Base-by-base conservation (phyloP, 2,888 invertebrate genomes). In the Mechanitis mazaeus region DNA sequence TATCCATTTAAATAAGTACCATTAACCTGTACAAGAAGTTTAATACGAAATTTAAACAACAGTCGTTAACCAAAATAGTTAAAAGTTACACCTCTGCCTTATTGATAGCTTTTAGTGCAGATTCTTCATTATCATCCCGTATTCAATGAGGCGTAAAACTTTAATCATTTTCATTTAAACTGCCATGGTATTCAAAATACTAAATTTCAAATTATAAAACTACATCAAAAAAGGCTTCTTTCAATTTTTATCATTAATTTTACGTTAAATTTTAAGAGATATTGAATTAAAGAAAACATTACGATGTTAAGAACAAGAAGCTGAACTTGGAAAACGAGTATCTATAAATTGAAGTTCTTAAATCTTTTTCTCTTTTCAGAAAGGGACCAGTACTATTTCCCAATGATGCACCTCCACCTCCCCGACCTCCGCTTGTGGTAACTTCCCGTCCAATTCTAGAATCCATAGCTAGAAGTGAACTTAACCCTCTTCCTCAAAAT, bases 361-460 rank as follows among this genome's bases (percentile, higher is more conserved):
- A 31, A 5, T 33, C 20, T 28, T 63, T 47, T 53, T 46, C 53
- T 53, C 42, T 33, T 69, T 69, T 5, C 80, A 90, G 91, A 64
- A 80, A 90, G 76, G 90, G 91, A 0, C 91, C 91, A 59, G 86
- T 90, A 0, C 69, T 89, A 0, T 90, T 91, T 68, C 91, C 91
- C 0, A 88, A 83, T 68, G 83, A 85, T 60, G 80, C 73, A 0
- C 82, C 85, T 0, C 84, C 85, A 0, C 78, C 88, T 0, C 84
- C 88, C 0, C 76, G 80, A 0, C 77, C 80, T 0, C 90, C 90
- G 0, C 76, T 91, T 2, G 78, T 90, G 11, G 90, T 90, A 1
- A 90, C 91, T 0, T 79, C 90, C 0, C 69, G 89, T 3, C 90
- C 90, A 0, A 77, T 90, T 4, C 55, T 74, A 9, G 88, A 91